Percentiles rank a stretch among this genome's conserved stretches.
phyloP scores from a whole-genome alignment of 2,797 vertebrate genomes.

The Gymnodraco acuticeps region DNA sequence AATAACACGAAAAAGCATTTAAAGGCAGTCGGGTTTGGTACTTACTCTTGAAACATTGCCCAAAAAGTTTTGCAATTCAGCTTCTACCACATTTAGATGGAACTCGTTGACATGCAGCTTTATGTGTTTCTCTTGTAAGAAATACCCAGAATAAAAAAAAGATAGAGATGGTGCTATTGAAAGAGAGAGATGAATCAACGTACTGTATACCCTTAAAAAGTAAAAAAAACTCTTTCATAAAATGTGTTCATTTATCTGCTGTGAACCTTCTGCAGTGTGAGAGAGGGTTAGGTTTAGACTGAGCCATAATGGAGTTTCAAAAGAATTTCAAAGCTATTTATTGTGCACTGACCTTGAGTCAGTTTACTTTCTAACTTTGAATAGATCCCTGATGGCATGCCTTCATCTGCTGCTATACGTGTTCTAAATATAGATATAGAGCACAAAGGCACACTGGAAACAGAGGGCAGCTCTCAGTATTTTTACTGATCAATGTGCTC shows the following conservation, averaged over 20 bases:
- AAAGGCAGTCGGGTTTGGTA: constrained; percentile 86
- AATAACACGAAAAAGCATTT: constrained; percentile 90
- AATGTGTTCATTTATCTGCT: constrained; percentile 29
- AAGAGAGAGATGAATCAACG: constrained; percentile 33
- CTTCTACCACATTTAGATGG: constrained; percentile 49
- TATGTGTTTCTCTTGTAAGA: constrained; percentile 27
- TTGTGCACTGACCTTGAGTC: constrained; percentile 77
- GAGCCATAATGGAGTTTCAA: constrained; percentile 27
- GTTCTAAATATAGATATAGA: constrained; percentile 80
- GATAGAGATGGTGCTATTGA: constrained; percentile 17
- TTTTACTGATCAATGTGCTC: constrained; percentile 81
- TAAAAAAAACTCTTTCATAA: constrained; percentile 17
- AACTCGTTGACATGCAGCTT: constrained; percentile 17
- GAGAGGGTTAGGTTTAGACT: constrained; percentile 7
- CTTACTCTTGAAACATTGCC: constrained; percentile 82
- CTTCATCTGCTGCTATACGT: constrained; percentile 75
- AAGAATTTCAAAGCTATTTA: constrained; percentile 65
- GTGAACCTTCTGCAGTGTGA: constrained; percentile 40
- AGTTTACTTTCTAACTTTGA: constrained; percentile 80
- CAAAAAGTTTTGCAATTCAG: constrained; percentile 71
- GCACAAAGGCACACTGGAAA: constrained; percentile 77
- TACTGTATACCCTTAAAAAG: constrained; percentile 5
- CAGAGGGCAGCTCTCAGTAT: constrained; percentile 73
- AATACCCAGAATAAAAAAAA: constrained; percentile 8
- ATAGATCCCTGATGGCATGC: constrained; percentile 75